Evolutionary conservation across 2,113 vertebrate species (phyloP), one percentile per base, ranked within the genome.

Genomic region (Sisor rabdophorus): DNA sequence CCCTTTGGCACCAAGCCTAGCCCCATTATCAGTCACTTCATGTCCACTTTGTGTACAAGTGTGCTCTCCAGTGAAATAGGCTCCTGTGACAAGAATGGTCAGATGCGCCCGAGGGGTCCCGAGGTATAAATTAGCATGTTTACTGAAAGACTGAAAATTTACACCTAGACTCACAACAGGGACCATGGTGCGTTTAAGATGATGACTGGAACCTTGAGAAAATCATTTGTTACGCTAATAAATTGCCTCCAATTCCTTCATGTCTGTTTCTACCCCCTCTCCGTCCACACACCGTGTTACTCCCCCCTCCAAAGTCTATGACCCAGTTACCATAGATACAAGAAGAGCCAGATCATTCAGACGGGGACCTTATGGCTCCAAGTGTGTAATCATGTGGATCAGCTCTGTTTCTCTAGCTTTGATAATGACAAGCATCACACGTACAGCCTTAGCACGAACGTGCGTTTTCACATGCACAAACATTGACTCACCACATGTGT

Each of bases 401-500:
- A 44, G 40, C 40, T 44, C 40, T 1, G 40, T 44, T 32, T 36
- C 24, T n/a, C 24, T 40, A 56, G 20, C 11, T 8, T 48, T 3
- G 22, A 5, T 22, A 44, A 52, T 30, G 36, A 12, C 47, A 11
- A 73, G 16, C 20, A 0, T 1, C 48, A 63, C 28, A 52, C 53
- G 5, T 44, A 20, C 6, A 36, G 15, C 4, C 30, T 44, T 8
- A 15, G 4, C 11, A 64, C n/a, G n/a, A 48, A 48, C 40, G 5
- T 15, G 11, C 2, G 11, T 36, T 61, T 30, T 22, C 3, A 9
- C n/a, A 19, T 47, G 50, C 16, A 13, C 0, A 56, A 3, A 63
- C 20, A 58, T 17, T 5, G 12, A 78, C 94, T 95, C 84, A 99
- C 97, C 95, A 82, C 97, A 99, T 22, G 94, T 87, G 78, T 70